These are phyloP conservation scores for Drosophila novamexicana DNA, from an alignment of 1,140 invertebrate species.

Conservation along the genomic window DNA sequence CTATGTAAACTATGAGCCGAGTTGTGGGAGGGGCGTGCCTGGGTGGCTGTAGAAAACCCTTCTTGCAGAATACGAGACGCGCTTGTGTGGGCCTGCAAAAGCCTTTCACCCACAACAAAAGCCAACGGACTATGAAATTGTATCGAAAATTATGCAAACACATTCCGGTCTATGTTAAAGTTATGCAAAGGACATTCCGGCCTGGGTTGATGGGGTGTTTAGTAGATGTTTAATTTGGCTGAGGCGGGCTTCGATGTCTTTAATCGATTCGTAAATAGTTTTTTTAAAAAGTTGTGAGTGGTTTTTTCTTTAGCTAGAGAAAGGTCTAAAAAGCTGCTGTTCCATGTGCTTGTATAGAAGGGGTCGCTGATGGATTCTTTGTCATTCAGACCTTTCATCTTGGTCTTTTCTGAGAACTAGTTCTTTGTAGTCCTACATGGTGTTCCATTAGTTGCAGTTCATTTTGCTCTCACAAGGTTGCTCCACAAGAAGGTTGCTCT, in stretches of 20 bases:
- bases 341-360: too few relatives aligned
- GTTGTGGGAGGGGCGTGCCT: not conserved
- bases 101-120: slow-evolving; percentile 64
- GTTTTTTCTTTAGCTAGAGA: too few relatives aligned
- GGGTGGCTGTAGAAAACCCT: not conserved
- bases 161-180: slow-evolving; percentile 58
- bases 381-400: too few relatives aligned
- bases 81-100: slow-evolving; percentile 62
- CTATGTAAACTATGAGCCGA: slow-evolving; percentile 72
- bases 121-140: slow-evolving; percentile 83
- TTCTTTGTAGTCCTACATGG: too few relatives aligned
- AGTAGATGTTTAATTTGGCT: slow-evolving; percentile 41
- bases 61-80: too few relatives aligned
- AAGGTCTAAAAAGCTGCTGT: too few relatives aligned
- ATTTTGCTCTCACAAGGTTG: too few relatives aligned
- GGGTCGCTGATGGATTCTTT: too few relatives aligned
- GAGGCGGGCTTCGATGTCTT: not conserved
- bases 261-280: slow-evolving; percentile 15
- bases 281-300: not conserved
- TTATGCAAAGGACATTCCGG: slow-evolving; percentile 67
- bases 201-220: slow-evolving; percentile 8
- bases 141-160: slow-evolving; percentile 78
- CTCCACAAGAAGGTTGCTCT: too few relatives aligned
- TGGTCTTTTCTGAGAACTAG: too few relatives aligned
- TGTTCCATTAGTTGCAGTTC: too few relatives aligned